Percentiles rank a stretch among this genome's conserved stretches.
phyloP scores from a whole-genome alignment of 2,797 vertebrate species.

The Brachyalestes nurse region DNA sequence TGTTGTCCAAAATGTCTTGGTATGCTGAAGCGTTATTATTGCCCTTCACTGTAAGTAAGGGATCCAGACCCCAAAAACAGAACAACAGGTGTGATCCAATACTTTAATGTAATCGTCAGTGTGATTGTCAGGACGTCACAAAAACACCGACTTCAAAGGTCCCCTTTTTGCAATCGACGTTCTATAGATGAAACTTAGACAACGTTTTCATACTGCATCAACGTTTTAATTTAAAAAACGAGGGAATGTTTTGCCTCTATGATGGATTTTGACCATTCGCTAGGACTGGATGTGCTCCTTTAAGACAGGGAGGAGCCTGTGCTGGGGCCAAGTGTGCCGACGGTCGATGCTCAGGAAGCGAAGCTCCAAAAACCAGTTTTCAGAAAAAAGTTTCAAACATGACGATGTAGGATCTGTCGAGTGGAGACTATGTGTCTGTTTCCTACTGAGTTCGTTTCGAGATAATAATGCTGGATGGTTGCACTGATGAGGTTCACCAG shows the following conservation, averaged over 20 bases:
- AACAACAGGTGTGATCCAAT: too few species aligned
- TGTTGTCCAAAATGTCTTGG: too few species aligned
- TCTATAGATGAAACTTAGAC: neutral
- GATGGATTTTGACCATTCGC: neutral
- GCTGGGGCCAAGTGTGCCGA: constrained; percentile 55
- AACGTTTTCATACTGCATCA: neutral
- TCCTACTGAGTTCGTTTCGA: constrained; percentile 36
- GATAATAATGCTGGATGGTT: constrained; percentile 81
- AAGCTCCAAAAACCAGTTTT: constrained; percentile 66
- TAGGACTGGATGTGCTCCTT: constrained; percentile 59
- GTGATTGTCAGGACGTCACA: neutral
- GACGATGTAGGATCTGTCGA: constrained; percentile 49
- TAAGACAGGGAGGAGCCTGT: constrained; percentile 69
- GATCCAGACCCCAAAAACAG: too few species aligned
- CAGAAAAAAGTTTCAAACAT: constrained; percentile 60
- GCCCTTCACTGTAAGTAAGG: too few species aligned
- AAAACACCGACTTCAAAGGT: neutral
- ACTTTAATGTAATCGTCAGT: too few species aligned
- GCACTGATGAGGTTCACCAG: constrained; percentile 83
- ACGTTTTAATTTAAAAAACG: neutral
- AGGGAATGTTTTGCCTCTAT: neutral
- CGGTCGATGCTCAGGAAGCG: constrained; percentile 79
- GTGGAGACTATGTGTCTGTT: neutral
- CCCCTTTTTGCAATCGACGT: neutral
- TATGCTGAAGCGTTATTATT: too few species aligned